Conservation (phyloP, 2,888 invertebrate species). For the Drosophila incognita region DNA sequence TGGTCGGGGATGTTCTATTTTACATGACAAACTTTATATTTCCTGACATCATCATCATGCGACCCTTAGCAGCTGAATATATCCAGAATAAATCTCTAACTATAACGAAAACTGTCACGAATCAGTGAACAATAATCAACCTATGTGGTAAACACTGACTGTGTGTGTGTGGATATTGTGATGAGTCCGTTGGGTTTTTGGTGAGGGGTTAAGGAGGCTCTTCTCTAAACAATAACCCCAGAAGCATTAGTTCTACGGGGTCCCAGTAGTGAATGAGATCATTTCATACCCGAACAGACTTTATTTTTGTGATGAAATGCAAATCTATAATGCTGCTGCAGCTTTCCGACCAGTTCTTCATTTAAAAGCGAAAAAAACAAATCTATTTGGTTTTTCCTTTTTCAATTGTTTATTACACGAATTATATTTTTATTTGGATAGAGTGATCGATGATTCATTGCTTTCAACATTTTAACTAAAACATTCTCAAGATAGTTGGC, state of each 20-base stretch:
- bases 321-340: background rate
- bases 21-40: background rate
- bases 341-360: background rate
- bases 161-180: background rate
- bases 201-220: background rate
- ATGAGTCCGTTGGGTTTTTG: background rate
- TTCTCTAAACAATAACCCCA: background rate
- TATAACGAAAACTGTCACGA: background rate
- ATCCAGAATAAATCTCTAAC: background rate
- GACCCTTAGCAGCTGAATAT: slow-evolving; percentile 2
- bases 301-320: background rate
- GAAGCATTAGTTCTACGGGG: background rate
- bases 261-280: background rate
- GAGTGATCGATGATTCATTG: background rate
- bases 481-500: background rate
- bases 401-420: background rate
- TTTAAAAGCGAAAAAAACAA: too few relatives aligned
- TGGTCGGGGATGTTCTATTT: slow-evolving; percentile 2
- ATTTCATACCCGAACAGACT: background rate
- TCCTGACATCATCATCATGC: background rate
- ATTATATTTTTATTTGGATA: background rate
- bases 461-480: background rate
- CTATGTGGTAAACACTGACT: background rate
- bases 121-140: background rate
- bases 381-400: background rate